Evolutionary conservation across 2,888 invertebrate genomes (phyloP).

Genomic region (Eristalinus aeneus): DNA sequence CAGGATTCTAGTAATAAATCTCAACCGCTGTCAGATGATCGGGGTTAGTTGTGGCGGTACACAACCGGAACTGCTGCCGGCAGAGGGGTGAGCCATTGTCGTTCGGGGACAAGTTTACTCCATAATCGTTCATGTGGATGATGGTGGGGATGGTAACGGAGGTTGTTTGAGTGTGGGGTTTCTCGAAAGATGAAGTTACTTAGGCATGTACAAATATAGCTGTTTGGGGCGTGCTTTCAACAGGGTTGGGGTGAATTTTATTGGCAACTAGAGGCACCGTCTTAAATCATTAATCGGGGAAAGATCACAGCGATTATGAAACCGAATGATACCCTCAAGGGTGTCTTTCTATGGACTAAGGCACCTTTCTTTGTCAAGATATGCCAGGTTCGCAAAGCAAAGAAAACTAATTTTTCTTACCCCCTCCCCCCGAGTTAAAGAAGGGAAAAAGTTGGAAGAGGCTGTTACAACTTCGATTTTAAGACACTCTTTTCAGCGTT

Average conservation of each 20-base stretch:
- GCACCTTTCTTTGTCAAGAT: too few species aligned
- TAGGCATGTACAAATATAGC: not conserved
- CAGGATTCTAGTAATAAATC: constrained; percentile 32
- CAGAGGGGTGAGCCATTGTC: constrained; percentile 23
- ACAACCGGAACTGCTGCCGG: constrained; percentile 24
- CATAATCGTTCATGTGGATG: not conserved
- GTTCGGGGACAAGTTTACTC: not conserved
- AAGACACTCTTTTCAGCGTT: too few species aligned
- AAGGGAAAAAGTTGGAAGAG: too few species aligned
- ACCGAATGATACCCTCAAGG: too few species aligned
- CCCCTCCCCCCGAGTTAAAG: too few species aligned
- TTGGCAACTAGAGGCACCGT: not conserved
- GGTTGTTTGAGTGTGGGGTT: not conserved
- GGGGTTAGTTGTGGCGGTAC: constrained; percentile 24
- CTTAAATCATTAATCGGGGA: not conserved
- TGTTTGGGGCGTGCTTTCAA: not conserved
- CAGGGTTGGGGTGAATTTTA: not conserved
- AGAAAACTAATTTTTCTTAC: too few species aligned
- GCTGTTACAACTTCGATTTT: too few species aligned
- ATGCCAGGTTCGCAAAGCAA: too few species aligned
- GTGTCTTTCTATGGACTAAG: too few species aligned
- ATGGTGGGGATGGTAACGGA: not conserved
- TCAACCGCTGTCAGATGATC: constrained; percentile 29
- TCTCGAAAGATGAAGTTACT: not conserved
- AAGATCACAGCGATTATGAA: not conserved